Percentiles rank a stretch among this genome's conserved stretches.
These are phyloP conservation scores for Mythimna albipuncta DNA, from an alignment of 2,888 invertebrate genomes.

Conservation along the genomic window DNA sequence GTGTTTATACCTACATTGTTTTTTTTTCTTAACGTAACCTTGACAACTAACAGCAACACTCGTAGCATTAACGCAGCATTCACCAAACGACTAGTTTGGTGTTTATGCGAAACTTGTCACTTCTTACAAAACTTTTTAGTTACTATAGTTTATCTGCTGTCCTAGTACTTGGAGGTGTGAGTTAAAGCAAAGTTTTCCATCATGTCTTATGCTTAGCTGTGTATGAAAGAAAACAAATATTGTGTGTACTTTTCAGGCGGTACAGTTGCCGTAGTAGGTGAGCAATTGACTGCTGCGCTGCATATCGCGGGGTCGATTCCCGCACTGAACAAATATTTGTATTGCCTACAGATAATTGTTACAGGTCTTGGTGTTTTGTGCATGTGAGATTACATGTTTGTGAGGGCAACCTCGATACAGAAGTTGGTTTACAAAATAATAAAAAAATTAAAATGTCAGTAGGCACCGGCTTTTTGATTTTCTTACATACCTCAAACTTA, in stretches of 20 bases:
- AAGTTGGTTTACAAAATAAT: no score
- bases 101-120: conserved; percentile 16
- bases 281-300: no score
- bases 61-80: neutral
- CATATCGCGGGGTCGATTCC: no score
- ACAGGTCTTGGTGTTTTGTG: no score
- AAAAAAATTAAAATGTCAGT: conserved; percentile 18
- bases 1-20: neutral
- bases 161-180: conserved; percentile 33
- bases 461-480: conserved; percentile 8
- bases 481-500: conserved; percentile 25
- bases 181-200: conserved; percentile 14
- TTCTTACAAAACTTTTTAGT: conserved; percentile 36
- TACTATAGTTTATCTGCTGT: conserved; percentile 28
- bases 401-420: no score
- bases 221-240: conserved; percentile 29
- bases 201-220: neutral
- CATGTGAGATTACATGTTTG: no score
- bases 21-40: neutral
- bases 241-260: conserved; percentile 16
- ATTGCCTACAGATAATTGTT: no score
- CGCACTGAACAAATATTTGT: no score
- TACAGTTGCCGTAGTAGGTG: no score
- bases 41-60: neutral
- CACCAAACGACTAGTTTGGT: conserved; percentile 7